These are phyloP conservation scores for Dissostichus mawsoni DNA, from an alignment of 2,113 vertebrate species.

Conservation along the genomic window DNA sequence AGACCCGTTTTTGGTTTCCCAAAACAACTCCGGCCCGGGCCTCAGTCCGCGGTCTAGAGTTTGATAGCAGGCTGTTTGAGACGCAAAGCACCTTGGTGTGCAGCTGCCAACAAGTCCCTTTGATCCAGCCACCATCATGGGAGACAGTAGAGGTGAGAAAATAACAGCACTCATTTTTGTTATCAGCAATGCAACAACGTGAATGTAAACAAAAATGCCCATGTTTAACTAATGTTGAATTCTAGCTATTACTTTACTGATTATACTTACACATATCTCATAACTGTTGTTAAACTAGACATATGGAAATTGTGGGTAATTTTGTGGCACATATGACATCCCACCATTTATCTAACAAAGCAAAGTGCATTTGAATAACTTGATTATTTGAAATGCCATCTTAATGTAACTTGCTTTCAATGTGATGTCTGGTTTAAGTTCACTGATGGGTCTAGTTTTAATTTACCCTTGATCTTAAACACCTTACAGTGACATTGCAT, in stretches of 20 bases:
- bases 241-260: no score
- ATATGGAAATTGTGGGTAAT: neutral
- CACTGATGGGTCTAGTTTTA: neutral
- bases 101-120: slow-evolving; percentile 33
- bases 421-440: neutral
- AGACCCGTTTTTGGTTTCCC: slow-evolving; percentile 77
- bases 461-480: neutral
- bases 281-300: neutral
- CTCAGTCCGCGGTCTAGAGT: slow-evolving; percentile 86
- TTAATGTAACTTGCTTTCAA: no score
- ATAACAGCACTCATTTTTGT: slow-evolving; percentile 7
- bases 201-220: neutral
- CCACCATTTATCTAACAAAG: neutral
- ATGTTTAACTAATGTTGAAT: neutral
- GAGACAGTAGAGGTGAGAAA: slow-evolving; percentile 85
- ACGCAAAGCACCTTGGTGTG: slow-evolving; percentile 47
- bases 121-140: slow-evolving; percentile 74
- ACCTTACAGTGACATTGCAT: neutral
- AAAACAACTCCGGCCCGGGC: slow-evolving; percentile 80
- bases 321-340: neutral
- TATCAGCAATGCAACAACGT: neutral
- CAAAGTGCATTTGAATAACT: neutral
- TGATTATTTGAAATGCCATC: no score
- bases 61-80: slow-evolving; percentile 61
- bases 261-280: neutral